Evolutionary conservation across 2,888 invertebrate species (phyloP).

Genomic region (Stenolophus ochropezus): DNA sequence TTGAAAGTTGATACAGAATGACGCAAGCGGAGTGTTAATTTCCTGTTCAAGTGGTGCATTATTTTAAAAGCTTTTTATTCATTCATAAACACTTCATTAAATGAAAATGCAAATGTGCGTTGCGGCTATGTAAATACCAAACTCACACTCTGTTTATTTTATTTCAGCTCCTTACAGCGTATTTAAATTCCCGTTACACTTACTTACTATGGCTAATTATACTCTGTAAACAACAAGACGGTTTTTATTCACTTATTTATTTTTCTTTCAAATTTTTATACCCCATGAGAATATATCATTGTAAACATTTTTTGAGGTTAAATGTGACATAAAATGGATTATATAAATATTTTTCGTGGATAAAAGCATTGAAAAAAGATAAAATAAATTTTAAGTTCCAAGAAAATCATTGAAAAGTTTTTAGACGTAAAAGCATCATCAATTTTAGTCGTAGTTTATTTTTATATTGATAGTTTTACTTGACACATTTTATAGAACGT

Average conservation of each 20-base stretch:
- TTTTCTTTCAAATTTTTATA: background rate
- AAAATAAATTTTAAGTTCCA: no score
- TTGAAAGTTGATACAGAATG: conserved; percentile 15
- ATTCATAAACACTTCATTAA: conserved; percentile 17
- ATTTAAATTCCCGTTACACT: conserved; percentile 31
- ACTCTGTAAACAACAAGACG: background rate
- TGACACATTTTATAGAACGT: background rate
- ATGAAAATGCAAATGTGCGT: conserved; percentile 9
- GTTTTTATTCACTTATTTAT: background rate
- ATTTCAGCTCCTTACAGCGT: conserved; percentile 15
- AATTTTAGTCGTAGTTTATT: background rate
- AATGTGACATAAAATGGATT: no score
- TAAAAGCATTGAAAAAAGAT: background rate
- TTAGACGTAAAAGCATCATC: background rate
- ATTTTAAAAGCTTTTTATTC: conserved; percentile 30
- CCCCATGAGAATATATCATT: no score
- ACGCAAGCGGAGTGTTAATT: conserved; percentile 24
- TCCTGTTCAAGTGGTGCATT: background rate
- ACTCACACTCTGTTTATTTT: conserved; percentile 13
- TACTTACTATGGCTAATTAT: conserved; percentile 12
- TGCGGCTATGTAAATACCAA: background rate
- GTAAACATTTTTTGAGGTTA: background rate
- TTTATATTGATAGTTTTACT: background rate
- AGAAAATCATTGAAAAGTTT: no score
- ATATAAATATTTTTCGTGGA: no score